Evolutionary conservation across 2,113 vertebrate genomes (phyloP), one percentile per base, ranked within the genome.

Genomic region (Chlamydotis undulata): DNA sequence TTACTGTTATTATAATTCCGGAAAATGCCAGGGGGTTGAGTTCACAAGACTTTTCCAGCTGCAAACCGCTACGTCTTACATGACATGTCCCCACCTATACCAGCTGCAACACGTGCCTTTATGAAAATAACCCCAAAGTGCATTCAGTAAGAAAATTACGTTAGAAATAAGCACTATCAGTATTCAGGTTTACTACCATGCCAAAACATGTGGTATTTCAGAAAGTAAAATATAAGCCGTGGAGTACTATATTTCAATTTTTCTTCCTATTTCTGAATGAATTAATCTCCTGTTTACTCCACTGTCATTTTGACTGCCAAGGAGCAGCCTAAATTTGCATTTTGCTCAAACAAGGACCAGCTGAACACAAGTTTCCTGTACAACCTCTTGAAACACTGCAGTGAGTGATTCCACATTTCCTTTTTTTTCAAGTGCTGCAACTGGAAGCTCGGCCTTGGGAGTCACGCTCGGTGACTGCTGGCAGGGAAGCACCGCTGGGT

Each of bases 401-500:
- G 73, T 3, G 17, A 69, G 45, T n/a, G 13, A 94, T 41, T 92
- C 64, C 45, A 80, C 9, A 4, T 85, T 87, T 74, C 59, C 12
- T 69, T 69, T 41, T 8, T 41, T 59, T 49, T 24, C 31, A 57
- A 56, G 43, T 31, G 13, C 57, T 88, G 70, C 49, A 91, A 67
- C 29, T 45, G 33, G 69, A 89, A 93, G 73, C 75, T 90, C 83
- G 94, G 92, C 94, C 88, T 76, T 94, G 75, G 55, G 70, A 90
- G 41, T 64, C 59, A 35, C 59, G 28, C 33, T 60, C 53, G 70
- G 78, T 35, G 82, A 76, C 90, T 90, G 75, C 74, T 97, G 94
- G 78, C 19, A 41, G 70, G 83, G 92, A 37, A 83, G 45, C 79
- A 92, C 95, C 94, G 96, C 92, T 94, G 94, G 94, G 92, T 93